Percentiles rank a stretch among this genome's conserved stretches.
Conservation (phyloP, 2,888 invertebrate species). For the Chorisops tibialis region DNA sequence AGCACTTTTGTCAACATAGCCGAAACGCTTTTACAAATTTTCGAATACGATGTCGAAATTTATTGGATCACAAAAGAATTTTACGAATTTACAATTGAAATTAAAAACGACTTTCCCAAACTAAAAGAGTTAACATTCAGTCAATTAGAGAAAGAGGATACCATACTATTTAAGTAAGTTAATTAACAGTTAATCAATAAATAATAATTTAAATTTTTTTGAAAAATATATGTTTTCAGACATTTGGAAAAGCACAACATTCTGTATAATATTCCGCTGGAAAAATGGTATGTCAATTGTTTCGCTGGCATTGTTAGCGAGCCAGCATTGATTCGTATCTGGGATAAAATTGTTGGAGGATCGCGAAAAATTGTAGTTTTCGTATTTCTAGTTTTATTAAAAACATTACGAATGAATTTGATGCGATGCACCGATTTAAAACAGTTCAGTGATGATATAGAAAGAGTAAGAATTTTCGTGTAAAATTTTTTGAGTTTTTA, state of each 20-base stretch:
- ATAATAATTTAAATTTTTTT: conserved; percentile 1
- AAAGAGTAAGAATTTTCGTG: conserved; percentile 59
- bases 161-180: conserved; percentile 63
- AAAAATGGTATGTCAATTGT: conserved; percentile 77
- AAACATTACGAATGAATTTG: conserved; percentile 65
- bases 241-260: conserved; percentile 65
- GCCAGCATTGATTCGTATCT: conserved; percentile 74
- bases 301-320: conserved; percentile 79
- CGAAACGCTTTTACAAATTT: conserved; percentile 66
- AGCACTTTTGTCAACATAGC: conserved; percentile 64
- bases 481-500: neutral
- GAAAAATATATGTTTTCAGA: conserved; percentile 45
- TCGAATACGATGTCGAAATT: conserved; percentile 71
- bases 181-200: neutral
- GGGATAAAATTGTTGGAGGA: conserved; percentile 86
- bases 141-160: conserved; percentile 76
- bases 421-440: conserved; percentile 60
- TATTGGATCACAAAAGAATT: conserved; percentile 82
- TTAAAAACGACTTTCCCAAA: conserved; percentile 63
- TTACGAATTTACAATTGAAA: conserved; percentile 64
- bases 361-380: conserved; percentile 78
- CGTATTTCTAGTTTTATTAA: conserved; percentile 70
- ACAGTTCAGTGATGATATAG: conserved; percentile 63
- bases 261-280: conserved; percentile 64
- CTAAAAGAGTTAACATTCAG: conserved; percentile 64